Evolutionary conservation across 2,888 invertebrate species (phyloP).

Genomic region (Micoletzkya japonica): DNA sequence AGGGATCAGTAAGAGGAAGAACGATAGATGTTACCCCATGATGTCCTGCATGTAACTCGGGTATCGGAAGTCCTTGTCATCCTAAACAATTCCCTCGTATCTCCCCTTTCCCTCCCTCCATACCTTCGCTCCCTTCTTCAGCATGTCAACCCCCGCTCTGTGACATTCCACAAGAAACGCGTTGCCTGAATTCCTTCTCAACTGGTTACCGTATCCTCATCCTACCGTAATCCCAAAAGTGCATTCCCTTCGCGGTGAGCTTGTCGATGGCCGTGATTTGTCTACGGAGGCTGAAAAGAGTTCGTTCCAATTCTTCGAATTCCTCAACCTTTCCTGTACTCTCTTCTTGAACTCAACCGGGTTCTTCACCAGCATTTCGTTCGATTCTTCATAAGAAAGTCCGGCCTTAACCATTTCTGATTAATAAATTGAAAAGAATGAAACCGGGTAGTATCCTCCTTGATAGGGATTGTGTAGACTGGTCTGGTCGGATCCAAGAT

Average conservation of each 20-base stretch:
- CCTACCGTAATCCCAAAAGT: slow-evolving; percentile 73
- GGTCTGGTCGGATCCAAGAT: slow-evolving; percentile 73
- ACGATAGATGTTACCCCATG: slow-evolving; percentile 68
- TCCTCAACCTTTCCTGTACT: slow-evolving; percentile 70
- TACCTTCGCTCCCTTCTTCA: slow-evolving; percentile 59
- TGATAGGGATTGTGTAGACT: slow-evolving; percentile 72
- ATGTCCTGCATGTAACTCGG: slow-evolving; percentile 74
- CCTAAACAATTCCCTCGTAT: slow-evolving; percentile 32
- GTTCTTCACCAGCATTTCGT: slow-evolving; percentile 68
- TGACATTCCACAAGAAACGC: slow-evolving; percentile 72
- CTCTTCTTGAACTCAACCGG: slow-evolving; percentile 68
- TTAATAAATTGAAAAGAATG: not conserved
- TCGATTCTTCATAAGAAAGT: slow-evolving; percentile 67
- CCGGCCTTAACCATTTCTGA: slow-evolving; percentile 39
- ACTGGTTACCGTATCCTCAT: slow-evolving; percentile 1
- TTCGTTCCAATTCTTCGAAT: too few relatives aligned
- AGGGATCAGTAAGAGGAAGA: too few relatives aligned
- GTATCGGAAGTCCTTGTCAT: slow-evolving; percentile 69
- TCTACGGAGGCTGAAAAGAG: slow-evolving; percentile 67
- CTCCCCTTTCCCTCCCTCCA: not conserved
- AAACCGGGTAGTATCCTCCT: slow-evolving; percentile 72
- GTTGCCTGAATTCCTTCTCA: slow-evolving; percentile 63
- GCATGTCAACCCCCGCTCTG: slow-evolving; percentile 69
- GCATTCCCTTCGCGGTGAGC: slow-evolving; percentile 68
- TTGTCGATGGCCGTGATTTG: slow-evolving; percentile 71